Percentiles rank a stretch among this genome's conserved stretches.
phyloP scores from a whole-genome alignment of 2,797 vertebrate genomes.

The Oryzias sinensis region DNA sequence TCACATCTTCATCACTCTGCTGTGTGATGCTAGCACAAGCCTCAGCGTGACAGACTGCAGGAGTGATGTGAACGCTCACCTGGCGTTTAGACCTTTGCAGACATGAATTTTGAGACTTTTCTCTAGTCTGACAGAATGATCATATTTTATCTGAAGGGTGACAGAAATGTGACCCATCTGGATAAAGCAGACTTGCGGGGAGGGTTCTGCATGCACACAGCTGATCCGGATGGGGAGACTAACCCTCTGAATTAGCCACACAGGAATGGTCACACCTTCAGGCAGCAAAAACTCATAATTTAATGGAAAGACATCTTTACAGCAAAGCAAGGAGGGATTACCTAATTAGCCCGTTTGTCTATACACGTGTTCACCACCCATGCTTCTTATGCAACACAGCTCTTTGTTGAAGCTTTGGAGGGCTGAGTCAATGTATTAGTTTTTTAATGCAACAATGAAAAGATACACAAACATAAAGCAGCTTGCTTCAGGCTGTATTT shows the following conservation, averaged over 20 bases:
- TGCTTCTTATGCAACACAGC: not conserved
- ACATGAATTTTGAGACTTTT: conserved; percentile 20
- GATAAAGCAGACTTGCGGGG: conserved; percentile 11
- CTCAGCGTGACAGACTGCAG: conserved; percentile 14
- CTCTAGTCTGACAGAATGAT: conserved; percentile 9
- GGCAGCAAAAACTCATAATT: conserved; percentile 5
- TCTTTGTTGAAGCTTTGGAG: conserved; percentile 1
- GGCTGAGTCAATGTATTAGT: conserved; percentile 12
- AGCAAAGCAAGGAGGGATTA: conserved; percentile 17
- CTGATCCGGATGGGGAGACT: conserved; percentile 20
- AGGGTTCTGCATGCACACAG: conserved; percentile 1
- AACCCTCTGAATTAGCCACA: conserved; percentile 16
- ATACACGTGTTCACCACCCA: conserved; percentile 9
- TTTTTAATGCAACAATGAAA: not conserved
- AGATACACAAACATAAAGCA: conserved; percentile 2
- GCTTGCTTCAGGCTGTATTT: conserved; percentile 4
- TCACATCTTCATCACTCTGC: not conserved
- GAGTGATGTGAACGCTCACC: conserved; percentile 26
- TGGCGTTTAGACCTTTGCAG: conserved; percentile 22
- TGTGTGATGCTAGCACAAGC: conserved; percentile 3
- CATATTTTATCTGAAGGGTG: conserved; percentile 11
- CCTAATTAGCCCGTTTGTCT: conserved; percentile 5
- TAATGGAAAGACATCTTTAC: conserved; percentile 17
- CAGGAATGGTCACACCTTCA: conserved; percentile 38
- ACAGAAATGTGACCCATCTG: conserved; percentile 18